Evolutionary conservation across 2,888 invertebrate species (phyloP).

Genomic region (Standfussiana lucernea): DNA sequence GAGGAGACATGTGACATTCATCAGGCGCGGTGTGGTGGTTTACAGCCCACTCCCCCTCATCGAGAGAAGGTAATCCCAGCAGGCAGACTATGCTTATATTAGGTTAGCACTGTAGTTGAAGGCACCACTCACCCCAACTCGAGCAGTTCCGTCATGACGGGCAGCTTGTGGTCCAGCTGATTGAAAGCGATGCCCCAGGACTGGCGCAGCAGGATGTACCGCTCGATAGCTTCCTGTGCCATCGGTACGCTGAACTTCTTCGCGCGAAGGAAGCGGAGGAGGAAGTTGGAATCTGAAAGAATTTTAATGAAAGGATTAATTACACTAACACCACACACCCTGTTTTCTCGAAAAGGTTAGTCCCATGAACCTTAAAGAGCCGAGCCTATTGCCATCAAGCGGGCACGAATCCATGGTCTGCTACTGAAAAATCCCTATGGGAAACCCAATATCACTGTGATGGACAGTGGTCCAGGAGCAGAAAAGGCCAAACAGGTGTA

Average conservation of each 20-base stretch:
- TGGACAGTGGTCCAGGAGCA: no score
- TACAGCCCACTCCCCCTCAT: not conserved
- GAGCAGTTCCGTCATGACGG: conserved; percentile 93
- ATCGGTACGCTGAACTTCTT: conserved; percentile 95
- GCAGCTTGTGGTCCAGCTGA: conserved; percentile 93
- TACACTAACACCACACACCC: not conserved
- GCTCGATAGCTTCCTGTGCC: conserved; percentile 94
- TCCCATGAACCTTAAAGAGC: not conserved
- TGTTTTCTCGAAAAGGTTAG: not conserved
- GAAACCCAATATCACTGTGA: not conserved
- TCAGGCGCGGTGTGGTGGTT: not conserved
- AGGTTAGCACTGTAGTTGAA: not conserved
- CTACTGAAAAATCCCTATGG: not conserved
- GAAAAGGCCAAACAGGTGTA: no score
- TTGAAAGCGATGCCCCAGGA: conserved; percentile 94
- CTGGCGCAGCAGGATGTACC: conserved; percentile 94
- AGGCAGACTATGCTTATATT: not conserved
- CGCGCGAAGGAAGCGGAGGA: conserved; percentile 94
- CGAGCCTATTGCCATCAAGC: not conserved
- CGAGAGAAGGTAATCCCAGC: not conserved
- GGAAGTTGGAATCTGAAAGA: conserved; percentile 92
- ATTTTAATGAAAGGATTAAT: not conserved
- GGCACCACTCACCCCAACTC: conserved; percentile 91
- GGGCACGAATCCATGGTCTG: not conserved
- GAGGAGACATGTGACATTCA: not conserved